phyloP scores from a whole-genome alignment of 2,113 vertebrate species.

The Sigmodon hispidus region DNA sequence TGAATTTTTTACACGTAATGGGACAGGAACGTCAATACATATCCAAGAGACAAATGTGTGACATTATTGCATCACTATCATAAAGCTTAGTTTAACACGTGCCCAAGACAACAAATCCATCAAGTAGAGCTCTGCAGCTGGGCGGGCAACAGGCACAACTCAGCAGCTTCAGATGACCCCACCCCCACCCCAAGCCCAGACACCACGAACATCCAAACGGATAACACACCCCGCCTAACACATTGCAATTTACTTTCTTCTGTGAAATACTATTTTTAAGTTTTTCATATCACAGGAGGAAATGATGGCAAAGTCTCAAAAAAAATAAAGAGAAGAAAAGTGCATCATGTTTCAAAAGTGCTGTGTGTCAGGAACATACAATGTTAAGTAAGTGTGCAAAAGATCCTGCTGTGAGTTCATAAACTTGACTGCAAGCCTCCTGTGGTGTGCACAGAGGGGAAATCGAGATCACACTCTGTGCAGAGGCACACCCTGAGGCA shows the following conservation, averaged over 20 bases:
- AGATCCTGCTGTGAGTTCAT: conserved; percentile 64
- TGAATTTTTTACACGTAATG: conserved; percentile 42
- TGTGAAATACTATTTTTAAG: conserved; percentile 58
- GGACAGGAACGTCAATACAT: conserved; percentile 36
- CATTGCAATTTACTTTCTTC: conserved; percentile 43
- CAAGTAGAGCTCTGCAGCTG: not conserved
- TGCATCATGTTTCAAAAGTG: conserved; percentile 84
- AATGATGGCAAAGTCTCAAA: conserved; percentile 68
- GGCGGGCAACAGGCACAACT: conserved; percentile 25
- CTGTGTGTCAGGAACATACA: conserved; percentile 57
- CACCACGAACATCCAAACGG: conserved; percentile 3
- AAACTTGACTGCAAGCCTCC: conserved; percentile 31
- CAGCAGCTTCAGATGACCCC: conserved; percentile 37
- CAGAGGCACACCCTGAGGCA: not conserved
- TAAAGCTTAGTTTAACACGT: conserved; percentile 16
- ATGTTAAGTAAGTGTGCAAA: conserved; percentile 48
- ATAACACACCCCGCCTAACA: conserved; percentile 21
- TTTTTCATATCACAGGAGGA: conserved; percentile 59
- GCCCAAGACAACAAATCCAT: not conserved
- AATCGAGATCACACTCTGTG: not conserved
- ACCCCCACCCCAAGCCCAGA: not conserved
- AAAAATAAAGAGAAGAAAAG: conserved; percentile 81
- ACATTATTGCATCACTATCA: not conserved
- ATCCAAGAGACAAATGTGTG: not conserved
- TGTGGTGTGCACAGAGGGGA: not conserved